Conservation (phyloP, 2,888 invertebrate species). For the Calephelis perditalis region DNA sequence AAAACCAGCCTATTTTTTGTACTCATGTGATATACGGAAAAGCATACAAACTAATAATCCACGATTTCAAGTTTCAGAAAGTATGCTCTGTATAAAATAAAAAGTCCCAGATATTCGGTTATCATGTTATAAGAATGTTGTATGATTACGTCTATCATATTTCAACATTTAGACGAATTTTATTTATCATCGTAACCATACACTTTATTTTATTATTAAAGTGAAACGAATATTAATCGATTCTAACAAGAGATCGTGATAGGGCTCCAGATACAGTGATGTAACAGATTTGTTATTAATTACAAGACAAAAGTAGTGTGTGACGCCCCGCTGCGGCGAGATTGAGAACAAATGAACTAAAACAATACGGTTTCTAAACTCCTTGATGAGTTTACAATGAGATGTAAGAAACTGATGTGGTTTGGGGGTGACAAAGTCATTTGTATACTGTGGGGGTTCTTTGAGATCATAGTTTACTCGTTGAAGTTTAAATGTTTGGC, state of each 20-base stretch:
- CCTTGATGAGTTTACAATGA: slow-evolving; percentile 10
- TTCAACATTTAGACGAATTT: no score
- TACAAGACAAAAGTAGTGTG: slow-evolving; percentile 53
- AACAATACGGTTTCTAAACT: slow-evolving; percentile 43
- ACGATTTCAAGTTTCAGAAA: no score
- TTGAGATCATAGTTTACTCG: not conserved
- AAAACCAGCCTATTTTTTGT: no score
- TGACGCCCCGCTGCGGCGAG: slow-evolving; percentile 54
- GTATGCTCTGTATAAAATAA: no score
- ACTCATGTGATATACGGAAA: no score
- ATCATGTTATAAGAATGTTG: no score
- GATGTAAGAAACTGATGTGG: slow-evolving; percentile 4
- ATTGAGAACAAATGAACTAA: slow-evolving; percentile 39
- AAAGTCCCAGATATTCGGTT: no score
- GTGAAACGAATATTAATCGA: no score
- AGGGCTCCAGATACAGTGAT: slow-evolving; percentile 29
- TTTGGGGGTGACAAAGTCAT: slow-evolving; percentile 5
- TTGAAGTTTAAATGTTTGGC: not conserved
- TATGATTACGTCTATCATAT: no score
- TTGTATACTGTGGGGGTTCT: slow-evolving; percentile 4
- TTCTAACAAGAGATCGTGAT: slow-evolving; percentile 1
- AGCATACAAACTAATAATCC: no score
- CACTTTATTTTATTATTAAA: no score
- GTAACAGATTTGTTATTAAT: slow-evolving; percentile 59
- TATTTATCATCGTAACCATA: no score